Conservation (phyloP, 2,113 vertebrate species). For the Myodes glareolus region DNA sequence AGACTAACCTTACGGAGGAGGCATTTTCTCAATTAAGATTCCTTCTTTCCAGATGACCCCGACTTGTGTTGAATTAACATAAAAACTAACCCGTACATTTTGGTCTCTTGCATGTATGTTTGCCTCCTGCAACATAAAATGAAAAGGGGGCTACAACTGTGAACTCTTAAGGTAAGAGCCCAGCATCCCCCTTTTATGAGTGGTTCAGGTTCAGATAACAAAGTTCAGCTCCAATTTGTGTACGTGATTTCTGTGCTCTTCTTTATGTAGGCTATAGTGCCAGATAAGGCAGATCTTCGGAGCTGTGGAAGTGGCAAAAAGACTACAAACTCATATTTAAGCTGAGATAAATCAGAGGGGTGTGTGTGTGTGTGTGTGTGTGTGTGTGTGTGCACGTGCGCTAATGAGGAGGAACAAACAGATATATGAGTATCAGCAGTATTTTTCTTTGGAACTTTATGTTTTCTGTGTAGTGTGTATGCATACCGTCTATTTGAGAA, state of each 20-base stretch:
- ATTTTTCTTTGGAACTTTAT: too few relatives aligned
- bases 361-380: background rate
- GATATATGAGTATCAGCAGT: background rate
- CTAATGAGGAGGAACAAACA: background rate
- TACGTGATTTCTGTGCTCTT: background rate
- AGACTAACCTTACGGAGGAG: background rate
- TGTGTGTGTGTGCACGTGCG: too few relatives aligned
- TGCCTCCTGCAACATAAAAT: background rate
- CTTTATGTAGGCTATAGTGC: background rate
- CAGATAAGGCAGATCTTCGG: background rate
- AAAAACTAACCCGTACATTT: background rate
- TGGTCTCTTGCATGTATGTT: background rate
- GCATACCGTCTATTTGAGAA: conserved; percentile 58
- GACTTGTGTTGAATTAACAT: background rate
- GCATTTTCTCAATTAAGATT: background rate
- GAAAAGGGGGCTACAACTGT: background rate
- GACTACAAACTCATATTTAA: background rate
- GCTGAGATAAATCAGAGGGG: background rate
- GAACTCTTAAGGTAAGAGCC: background rate
- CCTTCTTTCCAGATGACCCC: background rate
- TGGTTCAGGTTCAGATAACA: background rate
- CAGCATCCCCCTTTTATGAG: background rate
- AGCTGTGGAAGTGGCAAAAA: background rate
- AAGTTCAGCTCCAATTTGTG: background rate
- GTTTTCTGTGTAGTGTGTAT: background rate